Evolutionary conservation across 2,797 vertebrate species (phyloP).

Genomic region (Etheostoma perlongum): DNA sequence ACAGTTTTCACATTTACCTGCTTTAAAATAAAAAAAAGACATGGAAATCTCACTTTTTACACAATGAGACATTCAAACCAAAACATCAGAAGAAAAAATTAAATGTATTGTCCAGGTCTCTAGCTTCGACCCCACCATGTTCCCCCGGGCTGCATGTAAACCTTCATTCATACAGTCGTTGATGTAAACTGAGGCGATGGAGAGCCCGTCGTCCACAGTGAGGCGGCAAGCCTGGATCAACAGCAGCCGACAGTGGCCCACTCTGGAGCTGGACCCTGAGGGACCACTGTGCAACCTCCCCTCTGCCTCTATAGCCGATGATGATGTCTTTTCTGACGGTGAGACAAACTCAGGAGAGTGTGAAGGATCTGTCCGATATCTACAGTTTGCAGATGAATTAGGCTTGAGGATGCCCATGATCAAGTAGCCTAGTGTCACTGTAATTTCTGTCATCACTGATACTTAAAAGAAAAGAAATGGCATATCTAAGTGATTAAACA

Average conservation of each 20-base stretch:
- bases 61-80: too few species aligned
- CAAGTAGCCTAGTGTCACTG: background rate
- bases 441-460: background rate
- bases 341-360: conserved; percentile 22
- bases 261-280: conserved; percentile 64
- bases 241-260: conserved; percentile 83
- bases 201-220: conserved; percentile 81
- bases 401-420: background rate
- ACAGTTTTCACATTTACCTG: too few species aligned
- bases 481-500: background rate
- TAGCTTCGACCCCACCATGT: conserved; percentile 20
- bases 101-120: background rate
- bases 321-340: conserved; percentile 81
- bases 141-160: too few species aligned
- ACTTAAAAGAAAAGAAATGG: background rate
- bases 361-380: background rate
- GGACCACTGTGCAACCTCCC: conserved; percentile 31
- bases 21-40: too few species aligned
- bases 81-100: too few species aligned
- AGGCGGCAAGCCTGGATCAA: conserved; percentile 87
- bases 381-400: background rate
- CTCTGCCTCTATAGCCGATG: conserved; percentile 66
- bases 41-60: too few species aligned
- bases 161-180: too few species aligned
- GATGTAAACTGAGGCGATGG: conserved; percentile 74